Conservation (phyloP, 2,797 vertebrate genomes). For the Buceros bicornis region DNA sequence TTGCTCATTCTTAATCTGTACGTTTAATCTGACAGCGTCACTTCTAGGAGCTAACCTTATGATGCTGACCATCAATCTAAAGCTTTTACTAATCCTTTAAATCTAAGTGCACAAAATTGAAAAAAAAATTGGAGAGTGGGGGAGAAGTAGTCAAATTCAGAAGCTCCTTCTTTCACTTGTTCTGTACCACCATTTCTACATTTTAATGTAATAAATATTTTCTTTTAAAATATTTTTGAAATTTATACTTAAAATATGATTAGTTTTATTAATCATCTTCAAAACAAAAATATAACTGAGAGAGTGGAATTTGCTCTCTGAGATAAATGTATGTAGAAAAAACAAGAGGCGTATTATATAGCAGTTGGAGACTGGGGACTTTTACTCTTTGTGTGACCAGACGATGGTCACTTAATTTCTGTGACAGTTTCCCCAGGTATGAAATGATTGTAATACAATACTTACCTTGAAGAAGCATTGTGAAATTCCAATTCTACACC, state of each 20-base stretch:
- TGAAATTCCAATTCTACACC: background rate
- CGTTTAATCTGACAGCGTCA: background rate
- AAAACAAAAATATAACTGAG: background rate
- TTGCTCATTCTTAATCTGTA: background rate
- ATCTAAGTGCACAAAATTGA: background rate
- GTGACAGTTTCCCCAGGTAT: background rate
- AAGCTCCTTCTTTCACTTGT: background rate
- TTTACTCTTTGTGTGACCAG: background rate
- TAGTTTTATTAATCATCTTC: background rate
- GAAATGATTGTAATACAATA: background rate
- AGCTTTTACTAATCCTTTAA: background rate
- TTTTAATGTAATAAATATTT: background rate
- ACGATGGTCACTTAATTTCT: background rate
- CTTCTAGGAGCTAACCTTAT: background rate
- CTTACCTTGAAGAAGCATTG: background rate
- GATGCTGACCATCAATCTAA: background rate
- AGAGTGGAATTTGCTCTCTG: background rate
- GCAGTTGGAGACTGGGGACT: background rate
- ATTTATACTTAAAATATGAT: background rate
- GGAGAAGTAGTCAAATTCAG: background rate
- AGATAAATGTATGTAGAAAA: background rate
- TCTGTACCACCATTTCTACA: background rate
- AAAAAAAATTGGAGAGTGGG: background rate
- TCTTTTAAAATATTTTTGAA: background rate
- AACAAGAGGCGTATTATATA: accelerated